Evolutionary conservation across 2,888 invertebrate genomes (phyloP), one percentile per base, ranked within the genome.

Genomic region (Clostera curtula): DNA sequence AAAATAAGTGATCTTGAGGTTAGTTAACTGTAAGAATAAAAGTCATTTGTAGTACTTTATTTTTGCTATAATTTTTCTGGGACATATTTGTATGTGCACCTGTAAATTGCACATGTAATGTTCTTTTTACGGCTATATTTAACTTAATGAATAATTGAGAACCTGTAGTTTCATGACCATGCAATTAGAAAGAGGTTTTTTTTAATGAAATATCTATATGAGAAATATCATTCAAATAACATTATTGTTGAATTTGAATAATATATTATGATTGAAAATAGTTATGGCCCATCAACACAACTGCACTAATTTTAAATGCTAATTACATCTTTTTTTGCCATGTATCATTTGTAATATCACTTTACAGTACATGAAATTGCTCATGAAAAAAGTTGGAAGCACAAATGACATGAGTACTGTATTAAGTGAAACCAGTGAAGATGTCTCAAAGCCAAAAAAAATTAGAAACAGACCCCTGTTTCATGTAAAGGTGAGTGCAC

Each of bases 1-100:
- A 83, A 89, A 45, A 89, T 95, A 24, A 92, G 92, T 58, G 94
- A 95, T 75, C 70, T 90, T 48, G 92, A 93, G 72, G 90, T 89
- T 71, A 46, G 32, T 12, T 12, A 6, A n/a, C n/a, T n/a, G n/a
- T n/a, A n/a, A n/a, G n/a, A n/a, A n/a, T n/a, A n/a, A n/a, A n/a
- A n/a, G n/a, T n/a, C n/a, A n/a, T n/a, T n/a, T n/a, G n/a, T n/a
- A n/a, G n/a, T n/a, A n/a, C n/a, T n/a, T n/a, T n/a, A n/a, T n/a
- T n/a, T n/a, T n/a, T n/a, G n/a, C n/a, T n/a, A n/a, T n/a, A n/a
- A n/a, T n/a, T n/a, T n/a, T n/a, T n/a, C n/a, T n/a, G n/a, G n/a
- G n/a, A n/a, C n/a, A n/a, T n/a, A n/a, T n/a, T n/a, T n/a, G n/a
- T n/a, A n/a, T n/a, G n/a, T n/a, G n/a, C n/a, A n/a, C n/a, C n/a